Percentiles rank a stretch among this genome's conserved stretches.
Conservation (phyloP, 2,797 vertebrate species). For the Paedocypris micromegethes region DNA sequence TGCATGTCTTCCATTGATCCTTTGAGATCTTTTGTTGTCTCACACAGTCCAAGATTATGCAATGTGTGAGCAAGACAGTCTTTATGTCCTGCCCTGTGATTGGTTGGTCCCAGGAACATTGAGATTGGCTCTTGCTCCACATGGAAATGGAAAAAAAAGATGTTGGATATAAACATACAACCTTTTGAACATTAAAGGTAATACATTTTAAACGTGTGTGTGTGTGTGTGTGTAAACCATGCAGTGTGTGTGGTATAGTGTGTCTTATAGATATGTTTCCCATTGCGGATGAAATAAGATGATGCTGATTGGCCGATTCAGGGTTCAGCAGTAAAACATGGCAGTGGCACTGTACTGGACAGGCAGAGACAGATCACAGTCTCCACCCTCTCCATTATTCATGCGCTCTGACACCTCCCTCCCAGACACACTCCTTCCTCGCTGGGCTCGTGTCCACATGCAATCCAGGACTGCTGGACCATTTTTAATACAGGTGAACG, state of each 20-base stretch:
- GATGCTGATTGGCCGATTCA: conserved; percentile 18
- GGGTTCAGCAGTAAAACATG: conserved; percentile 34
- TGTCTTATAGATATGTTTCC: neutral
- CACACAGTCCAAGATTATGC: too few relatives aligned
- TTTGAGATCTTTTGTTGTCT: too few relatives aligned
- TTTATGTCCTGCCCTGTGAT: too few relatives aligned
- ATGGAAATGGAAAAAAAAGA: too few relatives aligned
- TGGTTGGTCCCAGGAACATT: too few relatives aligned
- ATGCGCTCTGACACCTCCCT: conserved; percentile 24
- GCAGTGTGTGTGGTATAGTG: neutral
- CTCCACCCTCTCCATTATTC: conserved; percentile 36
- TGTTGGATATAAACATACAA: too few relatives aligned
- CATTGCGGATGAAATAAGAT: neutral
- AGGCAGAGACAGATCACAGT: conserved; percentile 34
- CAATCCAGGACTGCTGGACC: conserved; percentile 3
- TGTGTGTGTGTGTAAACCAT: neutral
- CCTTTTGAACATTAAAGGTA: too few relatives aligned
- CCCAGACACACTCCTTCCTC: neutral
- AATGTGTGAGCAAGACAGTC: too few relatives aligned
- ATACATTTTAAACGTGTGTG: neutral
- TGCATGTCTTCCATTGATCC: too few relatives aligned
- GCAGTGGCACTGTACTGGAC: conserved; percentile 16
- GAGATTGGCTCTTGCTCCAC: too few relatives aligned
- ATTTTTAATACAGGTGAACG: conserved; percentile 34
- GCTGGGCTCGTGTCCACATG: conserved; percentile 15